phyloP scores from a whole-genome alignment of 2,888 invertebrate species.

The Cryptus viduatorius region DNA sequence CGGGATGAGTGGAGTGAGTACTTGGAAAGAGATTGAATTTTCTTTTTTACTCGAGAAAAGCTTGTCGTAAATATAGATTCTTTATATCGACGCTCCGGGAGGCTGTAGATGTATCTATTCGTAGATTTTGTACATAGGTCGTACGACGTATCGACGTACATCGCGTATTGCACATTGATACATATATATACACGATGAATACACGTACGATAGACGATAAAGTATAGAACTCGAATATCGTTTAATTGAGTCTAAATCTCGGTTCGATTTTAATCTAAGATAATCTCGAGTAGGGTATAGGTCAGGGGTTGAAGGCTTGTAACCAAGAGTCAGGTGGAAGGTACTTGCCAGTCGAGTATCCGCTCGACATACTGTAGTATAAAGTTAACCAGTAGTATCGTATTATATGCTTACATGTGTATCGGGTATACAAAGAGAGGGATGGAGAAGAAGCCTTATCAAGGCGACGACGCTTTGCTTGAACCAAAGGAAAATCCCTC shows the following conservation, averaged over 20 bases:
- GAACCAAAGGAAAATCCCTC: not conserved
- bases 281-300: not conserved
- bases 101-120: too few relatives aligned
- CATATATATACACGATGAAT: too few relatives aligned
- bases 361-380: conserved; percentile 32
- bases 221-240: not conserved
- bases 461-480: conserved; percentile 34
- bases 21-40: too few relatives aligned
- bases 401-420: conserved; percentile 51
- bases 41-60: too few relatives aligned
- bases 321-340: conserved; percentile 43
- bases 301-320: conserved; percentile 50
- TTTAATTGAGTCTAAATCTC: not conserved
- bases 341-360: conserved; percentile 34
- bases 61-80: too few relatives aligned
- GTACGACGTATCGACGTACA: too few relatives aligned
- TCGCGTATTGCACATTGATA: too few relatives aligned
- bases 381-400: conserved; percentile 48
- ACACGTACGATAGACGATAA: too few relatives aligned
- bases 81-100: too few relatives aligned
- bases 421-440: conserved; percentile 56
- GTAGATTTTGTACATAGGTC: too few relatives aligned
- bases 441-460: conserved; percentile 52
- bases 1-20: too few relatives aligned
- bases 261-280: not conserved